A percentile compares a stretch with the other conserved stretches of the same genome.
Evolutionary conservation across 1,140 invertebrate genomes (phyloP).

Genomic region (Acromyrmex echinatior): DNA sequence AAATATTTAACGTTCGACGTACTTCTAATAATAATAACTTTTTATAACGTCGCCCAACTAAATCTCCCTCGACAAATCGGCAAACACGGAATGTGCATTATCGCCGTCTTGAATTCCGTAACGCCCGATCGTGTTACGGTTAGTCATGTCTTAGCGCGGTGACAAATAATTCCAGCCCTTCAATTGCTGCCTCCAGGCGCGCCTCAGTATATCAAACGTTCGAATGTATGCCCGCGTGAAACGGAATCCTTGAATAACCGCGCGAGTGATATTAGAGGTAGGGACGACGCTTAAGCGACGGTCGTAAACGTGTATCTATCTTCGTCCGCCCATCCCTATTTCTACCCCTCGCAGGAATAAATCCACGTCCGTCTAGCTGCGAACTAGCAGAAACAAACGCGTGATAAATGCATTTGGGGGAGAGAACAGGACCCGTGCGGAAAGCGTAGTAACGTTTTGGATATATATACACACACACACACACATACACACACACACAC

Average conservation of each 20-base stretch:
- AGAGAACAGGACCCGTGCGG: slow-evolving; percentile 38
- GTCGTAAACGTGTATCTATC: slow-evolving; percentile 66
- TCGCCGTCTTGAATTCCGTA: not conserved
- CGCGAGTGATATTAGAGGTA: slow-evolving; percentile 49
- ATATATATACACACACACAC: not conserved
- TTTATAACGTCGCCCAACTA: not conserved
- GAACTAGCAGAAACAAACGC: slow-evolving; percentile 66
- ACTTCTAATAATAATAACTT: not conserved
- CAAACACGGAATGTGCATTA: slow-evolving; percentile 35
- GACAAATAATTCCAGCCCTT: slow-evolving; percentile 48
- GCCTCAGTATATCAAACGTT: slow-evolving; percentile 38
- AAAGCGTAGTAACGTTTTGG: slow-evolving; percentile 33
- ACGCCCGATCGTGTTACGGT: slow-evolving; percentile 10
- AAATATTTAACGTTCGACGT: not conserved
- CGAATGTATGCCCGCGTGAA: slow-evolving; percentile 31
- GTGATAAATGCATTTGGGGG: slow-evolving; percentile 64
- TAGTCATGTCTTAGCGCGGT: slow-evolving; percentile 17
- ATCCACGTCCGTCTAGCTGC: slow-evolving; percentile 64
- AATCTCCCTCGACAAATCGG: slow-evolving; percentile 20
- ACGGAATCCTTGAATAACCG: slow-evolving; percentile 58
- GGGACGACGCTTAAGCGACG: slow-evolving; percentile 57
- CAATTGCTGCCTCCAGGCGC: slow-evolving; percentile 39
- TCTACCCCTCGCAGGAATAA: slow-evolving; percentile 58
- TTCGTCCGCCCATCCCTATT: slow-evolving; percentile 58
- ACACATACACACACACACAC: no score